phyloP scores from a whole-genome alignment of 1,140 invertebrate species.

The Asobara japonica region DNA sequence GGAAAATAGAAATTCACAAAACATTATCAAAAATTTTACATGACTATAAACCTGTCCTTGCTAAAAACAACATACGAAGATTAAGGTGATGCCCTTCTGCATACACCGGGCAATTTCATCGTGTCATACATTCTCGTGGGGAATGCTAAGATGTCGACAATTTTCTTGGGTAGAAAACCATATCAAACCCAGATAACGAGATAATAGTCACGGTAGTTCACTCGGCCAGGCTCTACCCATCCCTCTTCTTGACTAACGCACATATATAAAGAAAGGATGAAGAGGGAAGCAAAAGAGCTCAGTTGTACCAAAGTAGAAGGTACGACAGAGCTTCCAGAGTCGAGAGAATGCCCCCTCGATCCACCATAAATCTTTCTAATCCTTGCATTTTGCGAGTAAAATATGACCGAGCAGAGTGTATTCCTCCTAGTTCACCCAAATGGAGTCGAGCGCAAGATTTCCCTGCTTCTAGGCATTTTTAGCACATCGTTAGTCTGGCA shows the following conservation, averaged over 20 bases:
- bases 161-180: conserved; percentile 20
- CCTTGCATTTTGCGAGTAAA: conserved; percentile 46
- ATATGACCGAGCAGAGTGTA: conserved; percentile 39
- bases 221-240: conserved; percentile 10
- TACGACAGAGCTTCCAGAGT: conserved; percentile 20
- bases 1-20: no score
- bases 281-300: conserved; percentile 12
- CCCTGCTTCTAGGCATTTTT: not conserved
- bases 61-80: not conserved
- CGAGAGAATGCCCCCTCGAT: conserved; percentile 17
- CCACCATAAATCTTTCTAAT: conserved; percentile 49
- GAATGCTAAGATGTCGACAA: conserved; percentile 8
- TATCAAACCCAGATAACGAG: conserved; percentile 33
- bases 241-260: conserved; percentile 2
- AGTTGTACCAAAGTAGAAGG: conserved; percentile 22
- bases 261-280: conserved; percentile 3
- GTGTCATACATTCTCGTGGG: not conserved
- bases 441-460: not conserved
- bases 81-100: not conserved
- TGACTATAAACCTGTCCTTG: no score
- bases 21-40: no score
- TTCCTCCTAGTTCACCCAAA: not conserved
- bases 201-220: conserved; percentile 26
- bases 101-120: conserved; percentile 2
- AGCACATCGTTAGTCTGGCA: not conserved